Evolutionary conservation across 2,888 invertebrate genomes (phyloP), one percentile per base, ranked within the genome.

Genomic region (Bimastos eiseni): DNA sequence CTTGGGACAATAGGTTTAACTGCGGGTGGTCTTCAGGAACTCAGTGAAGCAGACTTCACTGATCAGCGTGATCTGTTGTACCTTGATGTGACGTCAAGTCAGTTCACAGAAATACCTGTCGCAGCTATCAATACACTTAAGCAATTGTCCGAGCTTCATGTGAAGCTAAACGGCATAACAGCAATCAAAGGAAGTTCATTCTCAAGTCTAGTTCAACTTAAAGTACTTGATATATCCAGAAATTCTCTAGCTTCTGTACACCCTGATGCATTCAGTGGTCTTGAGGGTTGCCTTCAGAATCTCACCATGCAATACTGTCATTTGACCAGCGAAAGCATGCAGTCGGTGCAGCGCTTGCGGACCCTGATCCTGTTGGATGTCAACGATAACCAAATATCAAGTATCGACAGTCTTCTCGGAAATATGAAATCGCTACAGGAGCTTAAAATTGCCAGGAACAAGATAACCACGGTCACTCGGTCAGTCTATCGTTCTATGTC

Each of bases 11-110:
- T 86, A 36, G n/a, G 21, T 36, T 86, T 86, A 19, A 86, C 86
- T 86, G 6, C 4, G 37, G 37, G 36, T 86, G 86, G 21, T 17
- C 86, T 86, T 86, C 34, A 36, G 36, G n/a, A 33, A n/a, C 86
- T 86, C 19, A 36, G 24, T 36, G 86, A 4, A 86, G 34, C 86
- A 36, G 86, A 86, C 34, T 86, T 86, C 36, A 36, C 86, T 8
- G 86, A 37, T 86, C 86, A 86, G 37, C 36, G n/a, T 0, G n/a
- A 19, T 24, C 86, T 86, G 13, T 34, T 86, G 86, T 17, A 49
- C 21, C 84, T 91, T 19, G 91, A 91, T 55, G 88, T 91, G 36
- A 86, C 49, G 30, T 44, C 55, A 34, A 91, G 90, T 55, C 49
- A 86, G n/a, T 44, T 91, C 34, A 44, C 44, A 88, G 49, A 83